phyloP scores from a whole-genome alignment of 2,888 invertebrate species.

The Plagodis dolabraria region DNA sequence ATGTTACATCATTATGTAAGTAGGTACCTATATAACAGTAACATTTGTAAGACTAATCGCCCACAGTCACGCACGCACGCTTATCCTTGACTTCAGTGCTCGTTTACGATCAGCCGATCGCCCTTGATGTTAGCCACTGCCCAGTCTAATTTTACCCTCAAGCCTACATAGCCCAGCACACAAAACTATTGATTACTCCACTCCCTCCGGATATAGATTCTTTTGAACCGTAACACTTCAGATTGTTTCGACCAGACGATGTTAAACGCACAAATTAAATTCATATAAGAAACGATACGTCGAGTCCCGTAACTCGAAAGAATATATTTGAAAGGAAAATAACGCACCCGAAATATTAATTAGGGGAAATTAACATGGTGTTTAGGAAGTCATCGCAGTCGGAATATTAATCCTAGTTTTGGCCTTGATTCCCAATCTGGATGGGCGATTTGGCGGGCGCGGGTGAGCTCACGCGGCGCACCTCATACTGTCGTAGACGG shows the following conservation, averaged over 20 bases:
- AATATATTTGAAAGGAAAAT: slow-evolving; percentile 52
- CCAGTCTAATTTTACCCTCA: slow-evolving; percentile 44
- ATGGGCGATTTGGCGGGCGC: slow-evolving; percentile 68
- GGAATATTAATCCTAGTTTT: slow-evolving; percentile 74
- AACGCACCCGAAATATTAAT: slow-evolving; percentile 67
- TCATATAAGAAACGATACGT: too few species aligned
- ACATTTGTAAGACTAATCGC: slow-evolving; percentile 47
- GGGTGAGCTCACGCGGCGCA: slow-evolving; percentile 72
- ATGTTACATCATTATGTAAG: slow-evolving; percentile 3
- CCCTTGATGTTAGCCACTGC: slow-evolving; percentile 48
- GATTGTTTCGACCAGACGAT: slow-evolving; percentile 20
- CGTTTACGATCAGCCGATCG: slow-evolving; percentile 40
- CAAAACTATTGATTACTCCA: slow-evolving; percentile 60
- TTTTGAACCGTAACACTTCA: slow-evolving; percentile 48
- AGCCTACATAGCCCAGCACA: slow-evolving; percentile 32
- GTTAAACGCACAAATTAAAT: slow-evolving; percentile 1
- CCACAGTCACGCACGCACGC: slow-evolving; percentile 62
- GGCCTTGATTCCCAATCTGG: slow-evolving; percentile 82
- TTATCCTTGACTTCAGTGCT: slow-evolving; percentile 46
- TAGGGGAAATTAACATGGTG: slow-evolving; percentile 68
- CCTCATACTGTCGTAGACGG: slow-evolving; percentile 47
- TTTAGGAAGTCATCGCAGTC: slow-evolving; percentile 68
- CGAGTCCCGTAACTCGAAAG: slow-evolving; percentile 15
- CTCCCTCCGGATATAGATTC: slow-evolving; percentile 50
- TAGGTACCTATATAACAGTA: slow-evolving; percentile 40